Percentiles rank a stretch among this genome's conserved stretches.
Conservation (phyloP, 2,113 vertebrate species). For the Osmerus mordax region DNA sequence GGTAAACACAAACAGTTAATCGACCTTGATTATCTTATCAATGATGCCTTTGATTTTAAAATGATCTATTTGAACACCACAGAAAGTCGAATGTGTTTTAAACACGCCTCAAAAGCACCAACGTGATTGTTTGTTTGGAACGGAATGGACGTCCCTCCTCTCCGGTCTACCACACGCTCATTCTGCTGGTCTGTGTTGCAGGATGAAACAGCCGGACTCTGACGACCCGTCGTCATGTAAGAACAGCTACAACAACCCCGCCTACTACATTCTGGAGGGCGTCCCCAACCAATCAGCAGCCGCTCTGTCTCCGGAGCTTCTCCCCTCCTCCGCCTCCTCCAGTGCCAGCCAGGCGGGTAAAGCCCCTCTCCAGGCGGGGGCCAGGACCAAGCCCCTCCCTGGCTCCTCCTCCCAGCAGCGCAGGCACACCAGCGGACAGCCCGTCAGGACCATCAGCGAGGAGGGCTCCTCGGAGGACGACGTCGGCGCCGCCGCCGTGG, state of each 20-base stretch:
- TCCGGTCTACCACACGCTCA: background rate
- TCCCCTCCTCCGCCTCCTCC: constrained; percentile 60
- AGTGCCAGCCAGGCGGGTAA: constrained; percentile 57
- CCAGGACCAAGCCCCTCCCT: constrained; percentile 73
- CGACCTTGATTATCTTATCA: too few species aligned
- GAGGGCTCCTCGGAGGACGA: constrained; percentile 86
- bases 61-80: too few species aligned
- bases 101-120: background rate
- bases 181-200: constrained; percentile 40
- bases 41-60: too few species aligned
- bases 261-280: constrained; percentile 93
- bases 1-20: constrained; percentile 62
- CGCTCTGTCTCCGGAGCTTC: constrained; percentile 68
- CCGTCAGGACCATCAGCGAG: constrained; percentile 67
- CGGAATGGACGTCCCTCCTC: too few species aligned
- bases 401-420: constrained; percentile 43
- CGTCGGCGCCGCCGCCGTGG: constrained; percentile 40
- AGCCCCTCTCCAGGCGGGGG: constrained; percentile 40
- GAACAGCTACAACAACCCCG: constrained; percentile 97
- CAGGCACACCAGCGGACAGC: constrained; percentile 57
- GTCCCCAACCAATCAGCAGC: constrained; percentile 87
- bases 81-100: background rate
- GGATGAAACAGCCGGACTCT: constrained; percentile 75
- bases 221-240: constrained; percentile 72
- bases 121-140: background rate